Conservation (phyloP, 2,888 invertebrate genomes). For the Lottia gigantea region DNA sequence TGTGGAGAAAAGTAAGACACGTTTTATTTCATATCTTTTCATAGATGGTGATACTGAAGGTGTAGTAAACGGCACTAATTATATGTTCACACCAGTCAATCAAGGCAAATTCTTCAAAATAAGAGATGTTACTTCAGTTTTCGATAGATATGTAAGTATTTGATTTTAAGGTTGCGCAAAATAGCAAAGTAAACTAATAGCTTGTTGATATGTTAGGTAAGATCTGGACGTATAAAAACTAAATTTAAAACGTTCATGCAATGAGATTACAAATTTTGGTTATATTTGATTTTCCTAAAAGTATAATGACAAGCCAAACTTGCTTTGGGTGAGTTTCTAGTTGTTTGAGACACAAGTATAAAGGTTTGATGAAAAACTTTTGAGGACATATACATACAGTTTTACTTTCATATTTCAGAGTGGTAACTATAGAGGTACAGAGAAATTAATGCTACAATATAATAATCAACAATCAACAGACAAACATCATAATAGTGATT, state of each 20-base stretch:
- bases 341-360: too few species aligned
- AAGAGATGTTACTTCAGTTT: slow-evolving; percentile 50
- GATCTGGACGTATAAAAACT: too few species aligned
- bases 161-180: background rate
- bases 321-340: too few species aligned
- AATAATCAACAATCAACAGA: background rate
- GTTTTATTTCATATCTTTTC: background rate
- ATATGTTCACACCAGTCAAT: slow-evolving; percentile 53
- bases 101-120: slow-evolving; percentile 55
- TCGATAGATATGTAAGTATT: slow-evolving; percentile 48
- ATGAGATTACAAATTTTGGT: too few species aligned
- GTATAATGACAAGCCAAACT: too few species aligned
- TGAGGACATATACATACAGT: too few species aligned
- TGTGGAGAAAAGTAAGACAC: too few species aligned
- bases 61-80: slow-evolving; percentile 49
- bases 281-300: too few species aligned
- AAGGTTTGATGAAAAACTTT: too few species aligned
- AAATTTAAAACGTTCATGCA: too few species aligned
- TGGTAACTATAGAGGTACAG: slow-evolving; percentile 29
- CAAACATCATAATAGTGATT: background rate
- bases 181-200: background rate
- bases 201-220: too few species aligned
- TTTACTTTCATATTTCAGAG: slow-evolving; percentile 26
- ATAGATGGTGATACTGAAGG: slow-evolving; percentile 57
- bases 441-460: slow-evolving; percentile 24